phyloP scores from a whole-genome alignment of 1,140 invertebrate genomes.

The Piezodorus guildinii region DNA sequence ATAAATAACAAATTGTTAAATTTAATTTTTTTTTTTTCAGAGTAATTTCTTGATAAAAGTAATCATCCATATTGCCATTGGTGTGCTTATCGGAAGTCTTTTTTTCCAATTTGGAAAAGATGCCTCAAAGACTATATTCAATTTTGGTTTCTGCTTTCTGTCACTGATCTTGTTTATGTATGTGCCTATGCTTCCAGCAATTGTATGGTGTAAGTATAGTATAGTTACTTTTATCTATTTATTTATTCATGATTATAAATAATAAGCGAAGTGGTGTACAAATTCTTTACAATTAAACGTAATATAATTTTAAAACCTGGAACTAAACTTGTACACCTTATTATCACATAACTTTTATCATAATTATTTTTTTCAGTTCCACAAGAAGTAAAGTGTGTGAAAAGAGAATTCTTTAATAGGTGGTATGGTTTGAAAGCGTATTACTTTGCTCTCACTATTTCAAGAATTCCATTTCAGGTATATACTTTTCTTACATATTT shows the following conservation, averaged over 20 bases:
- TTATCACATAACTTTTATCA: too few relatives aligned
- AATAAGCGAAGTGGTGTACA: too few relatives aligned
- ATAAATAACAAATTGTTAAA: too few relatives aligned
- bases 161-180: conserved; percentile 65
- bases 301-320: conserved; percentile 13
- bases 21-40: conserved; percentile 39
- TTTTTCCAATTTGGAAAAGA: conserved; percentile 61
- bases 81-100: conserved; percentile 51
- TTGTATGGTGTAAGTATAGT: conserved; percentile 62
- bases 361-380: conserved; percentile 46
- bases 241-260: too few relatives aligned
- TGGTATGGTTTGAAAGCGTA: conserved; percentile 68
- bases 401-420: conserved; percentile 61
- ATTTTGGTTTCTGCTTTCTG: conserved; percentile 69
- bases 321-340: too few relatives aligned
- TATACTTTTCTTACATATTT: conserved; percentile 17
- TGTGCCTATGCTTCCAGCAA: conserved; percentile 63
- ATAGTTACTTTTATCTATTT: too few relatives aligned
- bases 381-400: conserved; percentile 51
- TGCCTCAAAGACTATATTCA: conserved; percentile 65
- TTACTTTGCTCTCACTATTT: conserved; percentile 65
- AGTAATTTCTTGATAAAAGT: conserved; percentile 55
- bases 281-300: too few relatives aligned
- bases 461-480: conserved; percentile 51
- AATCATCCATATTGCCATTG: conserved; percentile 53